Conservation (phyloP, 23 tunicate genomes). For the Diplosoma virens region DNA sequence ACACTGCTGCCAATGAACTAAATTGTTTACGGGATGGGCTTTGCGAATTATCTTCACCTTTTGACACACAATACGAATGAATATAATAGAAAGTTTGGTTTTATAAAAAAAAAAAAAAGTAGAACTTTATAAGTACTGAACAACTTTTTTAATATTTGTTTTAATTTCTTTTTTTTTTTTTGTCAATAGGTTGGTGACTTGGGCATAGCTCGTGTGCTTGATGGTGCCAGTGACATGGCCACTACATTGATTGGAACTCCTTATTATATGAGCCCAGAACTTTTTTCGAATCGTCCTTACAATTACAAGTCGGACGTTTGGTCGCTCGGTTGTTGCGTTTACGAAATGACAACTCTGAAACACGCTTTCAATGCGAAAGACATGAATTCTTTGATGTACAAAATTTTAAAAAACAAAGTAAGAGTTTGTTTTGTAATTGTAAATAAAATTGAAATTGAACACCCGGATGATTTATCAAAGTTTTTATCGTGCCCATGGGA, state of each 20-base stretch:
- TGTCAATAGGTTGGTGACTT: conserved; percentile 96
- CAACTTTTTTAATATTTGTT: no score
- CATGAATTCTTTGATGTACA: conserved; percentile 93
- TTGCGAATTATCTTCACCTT: no score
- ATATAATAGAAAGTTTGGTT: no score
- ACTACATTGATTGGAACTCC: conserved; percentile 98
- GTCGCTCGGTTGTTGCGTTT: conserved; percentile 98
- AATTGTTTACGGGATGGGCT: no score
- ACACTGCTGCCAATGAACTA: no score
- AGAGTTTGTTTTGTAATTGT: not conserved
- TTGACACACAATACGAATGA: no score
- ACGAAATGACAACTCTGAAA: conserved; percentile 93
- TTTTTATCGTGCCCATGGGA: not conserved
- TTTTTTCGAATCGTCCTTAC: conserved; percentile 93
- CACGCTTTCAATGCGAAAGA: conserved; percentile 99
- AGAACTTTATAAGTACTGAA: no score
- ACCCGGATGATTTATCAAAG: not conserved
- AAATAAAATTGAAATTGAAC: not conserved
- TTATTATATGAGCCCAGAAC: conserved; percentile 98
- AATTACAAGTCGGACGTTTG: conserved; percentile 97
- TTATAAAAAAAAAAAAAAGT: no score
- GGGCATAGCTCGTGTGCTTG: conserved; percentile 84
- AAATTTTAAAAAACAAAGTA: conserved; percentile 86
- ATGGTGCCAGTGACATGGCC: conserved; percentile 88
- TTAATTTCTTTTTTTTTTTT: no score